Base-by-base conservation (phyloP, 2,113 vertebrate species). In the Larimichthys crocea region DNA sequence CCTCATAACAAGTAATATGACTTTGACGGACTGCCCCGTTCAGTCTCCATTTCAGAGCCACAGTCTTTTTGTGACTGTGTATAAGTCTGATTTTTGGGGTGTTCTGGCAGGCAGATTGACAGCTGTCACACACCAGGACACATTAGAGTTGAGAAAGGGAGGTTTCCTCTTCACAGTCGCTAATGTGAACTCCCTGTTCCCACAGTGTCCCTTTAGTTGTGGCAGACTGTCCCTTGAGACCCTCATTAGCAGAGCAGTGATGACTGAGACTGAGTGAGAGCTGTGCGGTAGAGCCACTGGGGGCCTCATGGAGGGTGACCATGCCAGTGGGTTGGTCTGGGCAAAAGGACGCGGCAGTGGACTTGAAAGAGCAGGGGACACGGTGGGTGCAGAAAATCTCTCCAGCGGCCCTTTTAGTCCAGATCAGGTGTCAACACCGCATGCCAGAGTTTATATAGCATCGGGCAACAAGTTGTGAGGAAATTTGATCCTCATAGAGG, bases 391-490 rank as follows among this genome's bases (percentile, higher is more conserved):
- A 79, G 89, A 92, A 92, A 94, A 86, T 89, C 85, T 89, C 91
- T 88, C 83, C 53, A 69, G 94, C 90, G 91, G 93, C 80, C 83
- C 94, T 95, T 95, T 95, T 82, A 94, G 94, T 79, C 73, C 79
- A 77, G 93, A 95, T 95, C 91, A 79, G 85, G 89, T 96, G 91
- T 95, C 92, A 84, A 78, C 85, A 86, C 91, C 79, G 70, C 95
- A 95, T 96, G 94, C 95, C 95, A 94, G 94, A 94, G 94, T 95
- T 96, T 96, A 95, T 95, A 95, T 95, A 95, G 95, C 94, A 95
- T 84, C 90, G 85, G 89, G 93, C 94, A 95, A 95, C 94, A 95
- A 95, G 95, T 95, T 93, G 94, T 93, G 91, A 93, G 91, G 95
- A 95, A 95, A 95, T 84, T 29, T 42, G 92, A 96, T 86, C 86